Evolutionary conservation across 2,888 invertebrate genomes (phyloP).

Genomic region (Macrostomum cliftonense): DNA sequence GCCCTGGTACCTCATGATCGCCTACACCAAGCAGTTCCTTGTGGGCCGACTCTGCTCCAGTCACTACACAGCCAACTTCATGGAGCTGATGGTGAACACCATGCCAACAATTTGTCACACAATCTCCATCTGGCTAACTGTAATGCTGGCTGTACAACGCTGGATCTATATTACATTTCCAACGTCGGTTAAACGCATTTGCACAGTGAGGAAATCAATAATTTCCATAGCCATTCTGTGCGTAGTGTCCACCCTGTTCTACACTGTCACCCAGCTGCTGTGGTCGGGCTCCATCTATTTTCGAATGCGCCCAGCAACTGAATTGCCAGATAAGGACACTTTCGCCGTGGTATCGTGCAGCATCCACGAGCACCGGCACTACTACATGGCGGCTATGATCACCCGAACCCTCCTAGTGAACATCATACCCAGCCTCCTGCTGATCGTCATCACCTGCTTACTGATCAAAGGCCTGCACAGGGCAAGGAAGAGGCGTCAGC

Average conservation of each 20-base stretch:
- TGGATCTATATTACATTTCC: slow-evolving; percentile 88
- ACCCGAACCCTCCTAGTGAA: no score
- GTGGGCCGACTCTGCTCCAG: no score
- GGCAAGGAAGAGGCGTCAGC: slow-evolving; percentile 58
- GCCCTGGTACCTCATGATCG: no score
- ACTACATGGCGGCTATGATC: no score
- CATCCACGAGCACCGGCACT: no score
- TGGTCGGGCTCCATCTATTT: no score
- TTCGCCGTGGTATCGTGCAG: no score
- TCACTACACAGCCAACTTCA: no score
- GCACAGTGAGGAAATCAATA: slow-evolving; percentile 41
- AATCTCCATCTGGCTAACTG: slow-evolving; percentile 75
- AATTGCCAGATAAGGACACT: no score
- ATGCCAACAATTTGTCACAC: slow-evolving; percentile 54
- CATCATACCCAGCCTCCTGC: slow-evolving; percentile 14
- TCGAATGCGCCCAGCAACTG: no score
- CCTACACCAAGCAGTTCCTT: no score
- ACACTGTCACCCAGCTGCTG: not conserved
- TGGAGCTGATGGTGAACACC: slow-evolving; percentile 13
- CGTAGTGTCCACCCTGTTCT: slow-evolving; percentile 1
- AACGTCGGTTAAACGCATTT: slow-evolving; percentile 59
- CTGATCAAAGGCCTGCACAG: slow-evolving; percentile 65
- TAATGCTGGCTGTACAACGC: slow-evolving; percentile 70
- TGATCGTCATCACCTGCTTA: slow-evolving; percentile 68
- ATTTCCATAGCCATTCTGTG: slow-evolving; percentile 4